Evolutionary conservation across 2,888 invertebrate species (phyloP), one percentile per base, ranked within the genome.

Genomic region (Agrotis puta): DNA sequence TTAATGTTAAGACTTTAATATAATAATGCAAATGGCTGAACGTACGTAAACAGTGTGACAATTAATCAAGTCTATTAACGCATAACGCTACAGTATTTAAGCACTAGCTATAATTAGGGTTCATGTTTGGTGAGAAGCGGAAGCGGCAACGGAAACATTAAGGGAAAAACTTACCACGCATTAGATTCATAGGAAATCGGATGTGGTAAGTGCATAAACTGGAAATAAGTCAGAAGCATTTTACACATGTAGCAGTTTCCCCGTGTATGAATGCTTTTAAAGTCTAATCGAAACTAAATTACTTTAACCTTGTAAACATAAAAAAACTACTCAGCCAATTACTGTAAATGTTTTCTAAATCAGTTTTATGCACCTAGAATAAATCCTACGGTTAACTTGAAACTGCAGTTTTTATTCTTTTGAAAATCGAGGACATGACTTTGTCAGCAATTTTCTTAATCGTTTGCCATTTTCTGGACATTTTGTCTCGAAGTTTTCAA

Each of bases 21-120:
- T 76, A 64, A 81, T 80, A 61, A 71, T 77, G 67, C 74, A 69
- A 83, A 78, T 79, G 70, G 64, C 53, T 74, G 50, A 70, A 78
- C 39, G 57, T 70, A 77, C 62, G 64, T 69, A 69, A 70, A 72
- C 74, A 58, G 50, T 63, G 68, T 62, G 72, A 79, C 69, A 72
- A 85, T 85, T 76, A 85, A 84, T 84, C 73, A 83, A 69, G 33
- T 33, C 65, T 76, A 74, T 82, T 79, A 79, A 61, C 68, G 67
- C 66, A 74, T 70, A 72, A 76, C 78, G 65, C 63, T 59, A 45
- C 45, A 74, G 67, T 76, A 67, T 67, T 82, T 77, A 71, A 50
- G 71, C 61, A 64, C 56, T 81, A 62, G 50, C 59, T n/a, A 50
- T 33, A 65, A 43, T 64, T 16, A 69, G 56, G 50, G 18, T n/a